Base-by-base conservation (phyloP, 2,888 invertebrate species). In the Calameuta idolon region DNA sequence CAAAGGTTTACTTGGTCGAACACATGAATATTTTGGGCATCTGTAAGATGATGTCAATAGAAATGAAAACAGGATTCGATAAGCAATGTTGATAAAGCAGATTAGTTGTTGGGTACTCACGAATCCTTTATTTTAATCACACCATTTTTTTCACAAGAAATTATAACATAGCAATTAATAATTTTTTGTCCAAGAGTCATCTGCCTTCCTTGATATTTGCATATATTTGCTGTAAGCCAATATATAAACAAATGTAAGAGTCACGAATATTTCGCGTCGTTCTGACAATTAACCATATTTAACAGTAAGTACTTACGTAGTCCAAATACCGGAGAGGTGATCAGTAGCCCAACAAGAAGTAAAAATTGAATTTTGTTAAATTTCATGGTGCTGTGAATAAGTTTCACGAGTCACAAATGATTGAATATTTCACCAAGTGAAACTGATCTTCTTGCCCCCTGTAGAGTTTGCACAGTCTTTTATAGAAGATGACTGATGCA, bases 171-270 rank as follows among this genome's bases (percentile, higher is more conserved):
- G 35, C 81, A 81, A 69, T 80, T 78, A 33, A 68, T 75, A 4
- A 75, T 73, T 34, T 33, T 77, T 55, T 81, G 81, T 15, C 81
- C 81, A 31, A 68, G 15, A 23, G 80, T 80, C 80, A 81, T 75
- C 55, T 81, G 81, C 4, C 77, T 71, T 74, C 80, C 75, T 68
- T 73, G 73, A 69, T 80, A 75, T 73, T 76, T 79, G 81, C 81
- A 81, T 33, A 81, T 68, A 23, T 81, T 77, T 40, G 76, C 81
- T 80, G 77, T 35, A 80, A 79, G 34, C 30, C 12, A 71, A 69
- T 12, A 33, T 69, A n/a, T 33, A 75, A 35, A 3, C 4, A 75
- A 12, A 5, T 40, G 5, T 5, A 40, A 15, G 15, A 12, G 12
- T 23, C 40, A 40, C 15, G 1, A 15, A 23, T 40, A 40, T 23